Base-by-base conservation (phyloP, 2,888 invertebrate genomes). In the Pterobdella sp. region DNA sequence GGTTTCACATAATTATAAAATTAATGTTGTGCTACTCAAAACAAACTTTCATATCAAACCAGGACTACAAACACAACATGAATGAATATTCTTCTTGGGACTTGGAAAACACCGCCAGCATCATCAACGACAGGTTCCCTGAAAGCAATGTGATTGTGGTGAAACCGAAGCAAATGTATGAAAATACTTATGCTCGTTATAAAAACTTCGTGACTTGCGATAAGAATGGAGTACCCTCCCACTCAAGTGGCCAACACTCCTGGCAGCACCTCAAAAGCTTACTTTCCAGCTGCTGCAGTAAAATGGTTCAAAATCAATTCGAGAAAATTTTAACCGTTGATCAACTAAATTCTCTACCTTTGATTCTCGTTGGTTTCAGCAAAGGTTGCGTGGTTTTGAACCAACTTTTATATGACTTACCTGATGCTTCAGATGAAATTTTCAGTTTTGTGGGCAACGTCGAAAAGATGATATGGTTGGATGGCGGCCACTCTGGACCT, bases 321-420 rank as follows among this genome's bases (percentile, higher is more conserved):
- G 14, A 64, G 14, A 31, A 65, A n/a, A 22, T 18, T 22, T 56
- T 56, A 26, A 42, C 49, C 22, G 7, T 42, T 42, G 60, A 56
- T 14, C 14, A 56, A 18, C 3, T 56, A 35, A 64, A 26, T 29
- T 18, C 52, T 35, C 37, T 64, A n/a, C 76, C 76, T 4, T 22
- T 75, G 35, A 35, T 31, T 29, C 82, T 92, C 77, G 87, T 92
- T 75, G 94, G 91, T 1, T 94, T 94, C 84, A 93, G 93, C 85
- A 94, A 94, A 86, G 94, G 94, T 74, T 93, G 92, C 84, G 91
- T 93, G 74, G 93, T 93, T 75, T 87, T 94, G 79, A 94, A 94
- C 86, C 93, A 94, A 86, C 86, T 93, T 78, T 87, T 93, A 71
- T 89, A 91, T 82, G 93, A 93, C 85, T 26, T 56, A 3, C 84